These are phyloP conservation scores for Labroides dimidiatus DNA, from an alignment of 2,797 vertebrate genomes.

Conservation along the genomic window DNA sequence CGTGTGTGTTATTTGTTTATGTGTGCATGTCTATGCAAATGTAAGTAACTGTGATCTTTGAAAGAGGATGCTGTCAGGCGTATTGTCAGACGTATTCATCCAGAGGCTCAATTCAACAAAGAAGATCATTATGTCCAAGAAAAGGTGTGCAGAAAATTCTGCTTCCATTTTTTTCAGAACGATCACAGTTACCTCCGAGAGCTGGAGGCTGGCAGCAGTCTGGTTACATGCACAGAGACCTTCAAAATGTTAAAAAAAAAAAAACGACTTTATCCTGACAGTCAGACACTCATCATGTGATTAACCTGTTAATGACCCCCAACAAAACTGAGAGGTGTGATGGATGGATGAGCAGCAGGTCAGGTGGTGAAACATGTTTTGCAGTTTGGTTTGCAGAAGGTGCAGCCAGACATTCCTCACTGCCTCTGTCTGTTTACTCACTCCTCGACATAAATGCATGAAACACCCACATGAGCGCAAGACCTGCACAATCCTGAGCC, in stretches of 20 bases:
- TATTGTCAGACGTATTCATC: too few species aligned
- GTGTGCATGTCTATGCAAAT: too few species aligned
- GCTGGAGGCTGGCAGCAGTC: too few species aligned
- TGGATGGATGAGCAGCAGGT: neutral
- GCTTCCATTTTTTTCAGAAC: too few species aligned
- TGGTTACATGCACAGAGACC: neutral
- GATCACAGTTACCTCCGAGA: neutral
- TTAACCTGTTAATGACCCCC: neutral
- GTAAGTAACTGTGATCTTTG: too few species aligned
- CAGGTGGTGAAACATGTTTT: conserved; percentile 33
- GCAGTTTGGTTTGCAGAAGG: conserved; percentile 23
- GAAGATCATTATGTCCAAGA: too few species aligned
- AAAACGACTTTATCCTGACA: neutral
- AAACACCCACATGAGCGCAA: neutral
- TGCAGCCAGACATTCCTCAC: conserved; percentile 37
- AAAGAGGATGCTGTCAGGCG: too few species aligned
- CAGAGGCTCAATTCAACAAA: too few species aligned
- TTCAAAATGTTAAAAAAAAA: neutral
- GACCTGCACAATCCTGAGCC: neutral
- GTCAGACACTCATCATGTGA: neutral
- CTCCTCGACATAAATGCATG: neutral
- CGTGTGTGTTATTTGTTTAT: too few species aligned
- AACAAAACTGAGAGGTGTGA: neutral
- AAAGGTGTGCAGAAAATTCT: too few species aligned
- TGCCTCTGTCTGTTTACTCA: conserved; percentile 3